Base-by-base conservation (phyloP, 1,140 invertebrate genomes). In the Ooceraea biroi region DNA sequence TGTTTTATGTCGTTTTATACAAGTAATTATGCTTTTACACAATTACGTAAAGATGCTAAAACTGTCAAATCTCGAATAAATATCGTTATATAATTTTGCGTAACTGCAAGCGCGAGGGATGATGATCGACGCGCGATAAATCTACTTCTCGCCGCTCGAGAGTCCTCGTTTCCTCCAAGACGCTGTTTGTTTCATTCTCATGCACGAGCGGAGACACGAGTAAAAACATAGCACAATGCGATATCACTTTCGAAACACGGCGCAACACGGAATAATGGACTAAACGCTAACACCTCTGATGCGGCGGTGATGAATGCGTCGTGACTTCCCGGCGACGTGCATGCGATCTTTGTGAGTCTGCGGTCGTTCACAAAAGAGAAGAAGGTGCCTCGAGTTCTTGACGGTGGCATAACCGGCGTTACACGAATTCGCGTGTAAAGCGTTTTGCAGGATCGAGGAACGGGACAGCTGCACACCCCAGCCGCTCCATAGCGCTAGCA, bases 351-450 rank as follows among this genome's bases (percentile, higher is more conserved):
- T 27, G 63, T 44, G 55, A 50, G 60, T 36, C 46, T 48, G 25
- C 63, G 73, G 27, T 73, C 44, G 73, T 76, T 50, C 58, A 17
- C 48, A 19, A 58, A 41, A 68, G 72, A 60, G 58, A 41, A 66
- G 60, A 74, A 60, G 69, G 19, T 66, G 66, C 55, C 22, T 11
- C 52, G 14, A 25, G 19, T 7, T 63, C 46, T n/a, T n/a, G 55
- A 82, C 55, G 65, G 50, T 73, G 50, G 30, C 52, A n/a, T 25
- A 69, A 76, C 58, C 84, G 57, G 82, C 73, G 72, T 85, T 86
- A 85, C 76, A 69, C 55, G 63, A 86, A 71, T 85, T 55, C 61
- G 36, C 84, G 76, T 78, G 60, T 71, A 77, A 44, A 60, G 78
- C 63, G 30, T 84, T 60, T 50, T 30, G 55, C 66, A 27, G 36